Conservation (phyloP, 2,888 invertebrate genomes). For the Geotrupes spiniger region DNA sequence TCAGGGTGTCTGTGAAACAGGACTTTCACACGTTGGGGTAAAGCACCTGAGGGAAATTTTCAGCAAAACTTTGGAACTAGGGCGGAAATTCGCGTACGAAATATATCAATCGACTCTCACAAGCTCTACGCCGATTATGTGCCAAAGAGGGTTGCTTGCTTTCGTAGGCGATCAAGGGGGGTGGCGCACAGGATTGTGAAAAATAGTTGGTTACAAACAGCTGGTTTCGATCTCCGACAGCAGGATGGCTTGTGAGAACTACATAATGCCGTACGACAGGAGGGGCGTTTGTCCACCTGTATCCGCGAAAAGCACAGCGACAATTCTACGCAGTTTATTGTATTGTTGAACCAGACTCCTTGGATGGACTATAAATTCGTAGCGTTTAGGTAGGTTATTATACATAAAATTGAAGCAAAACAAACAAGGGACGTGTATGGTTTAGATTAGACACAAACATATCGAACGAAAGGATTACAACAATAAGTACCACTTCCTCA, state of each 20-base stretch:
- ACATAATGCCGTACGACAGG: constrained; percentile 61
- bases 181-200: constrained; percentile 64
- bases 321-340: constrained; percentile 69
- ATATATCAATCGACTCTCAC: constrained; percentile 52
- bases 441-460: no score
- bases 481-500: no score
- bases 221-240: constrained; percentile 53
- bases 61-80: constrained; percentile 42
- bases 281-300: constrained; percentile 72
- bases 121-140: constrained; percentile 60
- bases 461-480: no score
- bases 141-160: constrained; percentile 53
- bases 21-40: constrained; percentile 53
- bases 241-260: constrained; percentile 63
- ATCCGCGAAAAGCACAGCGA: constrained; percentile 63
- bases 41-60: constrained; percentile 51
- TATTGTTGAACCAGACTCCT: constrained; percentile 61
- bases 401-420: no score
- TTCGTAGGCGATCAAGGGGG: no score
- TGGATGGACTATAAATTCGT: constrained; percentile 75
- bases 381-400: constrained; percentile 74
- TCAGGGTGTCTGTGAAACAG: constrained; percentile 48
- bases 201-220: constrained; percentile 71
- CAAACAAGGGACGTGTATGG: no score
- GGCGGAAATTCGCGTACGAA: constrained; percentile 58